These are phyloP conservation scores for Molorchus minor DNA, from an alignment of 2,888 invertebrate genomes.

Conservation along the genomic window DNA sequence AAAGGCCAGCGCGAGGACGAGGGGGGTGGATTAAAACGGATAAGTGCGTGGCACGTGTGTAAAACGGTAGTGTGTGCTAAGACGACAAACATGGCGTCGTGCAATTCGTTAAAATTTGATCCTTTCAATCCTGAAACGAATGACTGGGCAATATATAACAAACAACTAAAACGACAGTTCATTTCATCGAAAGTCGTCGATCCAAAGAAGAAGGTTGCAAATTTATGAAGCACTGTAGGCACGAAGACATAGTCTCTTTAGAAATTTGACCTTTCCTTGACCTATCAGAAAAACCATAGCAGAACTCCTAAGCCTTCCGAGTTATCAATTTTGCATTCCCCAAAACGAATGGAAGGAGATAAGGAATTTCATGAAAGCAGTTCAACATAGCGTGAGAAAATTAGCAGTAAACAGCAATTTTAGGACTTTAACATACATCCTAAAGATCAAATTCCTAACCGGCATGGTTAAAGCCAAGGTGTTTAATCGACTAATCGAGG, in stretches of 20 bases:
- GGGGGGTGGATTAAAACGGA: no score
- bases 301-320: not conserved
- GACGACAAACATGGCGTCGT: not conserved
- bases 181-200: not conserved
- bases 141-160: not conserved
- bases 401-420: not conserved
- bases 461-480: not conserved
- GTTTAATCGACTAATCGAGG: not conserved
- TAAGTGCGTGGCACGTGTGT: no score
- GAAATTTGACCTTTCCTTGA: no score
- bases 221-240: not conserved
- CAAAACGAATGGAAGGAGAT: not conserved
- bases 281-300: no score
- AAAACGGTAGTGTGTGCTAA: no score
- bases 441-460: not conserved
- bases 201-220: not conserved
- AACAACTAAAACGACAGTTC: not conserved
- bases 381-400: not conserved
- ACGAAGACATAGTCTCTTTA: not conserved
- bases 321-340: not conserved
- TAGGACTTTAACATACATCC: not conserved
- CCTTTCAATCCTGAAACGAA: not conserved
- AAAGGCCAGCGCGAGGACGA: no score
- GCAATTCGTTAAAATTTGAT: not conserved
- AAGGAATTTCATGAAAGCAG: not conserved